Conservation (phyloP, 2,113 vertebrate species). For the Serinus canaria region DNA sequence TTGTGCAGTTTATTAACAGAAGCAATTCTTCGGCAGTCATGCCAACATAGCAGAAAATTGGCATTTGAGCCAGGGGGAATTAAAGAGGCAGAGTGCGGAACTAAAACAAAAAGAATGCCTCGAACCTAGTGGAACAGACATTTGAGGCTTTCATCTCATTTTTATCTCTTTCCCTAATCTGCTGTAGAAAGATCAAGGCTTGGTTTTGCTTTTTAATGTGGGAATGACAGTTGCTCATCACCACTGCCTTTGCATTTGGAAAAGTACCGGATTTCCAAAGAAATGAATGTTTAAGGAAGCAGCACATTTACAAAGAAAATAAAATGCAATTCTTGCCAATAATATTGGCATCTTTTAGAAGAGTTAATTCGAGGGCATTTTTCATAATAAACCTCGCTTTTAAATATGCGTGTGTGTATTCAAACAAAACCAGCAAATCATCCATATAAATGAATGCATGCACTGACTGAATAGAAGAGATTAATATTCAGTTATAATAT, state of each 20-base stretch:
- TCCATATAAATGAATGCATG: slow-evolving; percentile 67
- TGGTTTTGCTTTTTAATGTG: slow-evolving; percentile 59
- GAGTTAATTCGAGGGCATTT: slow-evolving; percentile 69
- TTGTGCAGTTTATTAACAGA: slow-evolving; percentile 84
- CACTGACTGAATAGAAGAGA: slow-evolving; percentile 57
- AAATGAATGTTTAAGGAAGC: slow-evolving; percentile 44
- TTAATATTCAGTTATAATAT: slow-evolving; percentile 66
- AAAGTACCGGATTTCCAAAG: slow-evolving; percentile 42
- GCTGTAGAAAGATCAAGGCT: slow-evolving; percentile 63
- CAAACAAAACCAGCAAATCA: slow-evolving; percentile 72
- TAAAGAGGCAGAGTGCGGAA: slow-evolving; percentile 80
- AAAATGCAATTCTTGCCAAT: slow-evolving; percentile 61
- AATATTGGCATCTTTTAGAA: slow-evolving; percentile 65
- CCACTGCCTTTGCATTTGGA: slow-evolving; percentile 47
- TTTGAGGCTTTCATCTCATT: slow-evolving; percentile 72
- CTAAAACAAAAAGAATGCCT: slow-evolving; percentile 78
- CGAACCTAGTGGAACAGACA: slow-evolving; percentile 86
- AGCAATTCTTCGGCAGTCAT: slow-evolving; percentile 81
- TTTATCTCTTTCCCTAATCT: slow-evolving; percentile 57
- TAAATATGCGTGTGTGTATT: slow-evolving; percentile 63
- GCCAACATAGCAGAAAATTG: slow-evolving; percentile 92
- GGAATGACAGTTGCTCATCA: slow-evolving; percentile 63
- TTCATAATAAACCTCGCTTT: slow-evolving; percentile 61
- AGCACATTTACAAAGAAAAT: slow-evolving; percentile 57
- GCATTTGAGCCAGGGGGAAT: slow-evolving; percentile 86